Conservation (phyloP, 2,888 invertebrate genomes). For the Acronicta psi region DNA sequence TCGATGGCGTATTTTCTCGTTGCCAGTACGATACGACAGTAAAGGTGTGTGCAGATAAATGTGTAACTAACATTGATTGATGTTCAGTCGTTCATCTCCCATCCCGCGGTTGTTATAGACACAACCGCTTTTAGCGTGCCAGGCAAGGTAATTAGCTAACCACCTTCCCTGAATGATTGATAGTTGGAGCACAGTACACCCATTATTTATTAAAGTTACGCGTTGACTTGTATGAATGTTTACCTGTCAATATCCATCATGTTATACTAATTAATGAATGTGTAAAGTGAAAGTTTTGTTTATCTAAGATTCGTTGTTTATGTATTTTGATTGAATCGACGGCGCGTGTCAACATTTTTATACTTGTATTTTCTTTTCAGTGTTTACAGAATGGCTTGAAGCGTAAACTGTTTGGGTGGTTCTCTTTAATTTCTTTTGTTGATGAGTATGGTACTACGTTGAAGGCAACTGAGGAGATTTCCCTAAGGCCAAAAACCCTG, state of each 20-base stretch:
- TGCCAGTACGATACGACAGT: conserved; percentile 42
- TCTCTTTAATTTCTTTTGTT: not conserved
- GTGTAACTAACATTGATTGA: conserved; percentile 70
- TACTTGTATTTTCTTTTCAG: not conserved
- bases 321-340: conserved; percentile 27
- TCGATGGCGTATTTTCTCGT: conserved; percentile 47
- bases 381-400: not conserved
- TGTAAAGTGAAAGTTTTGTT: conserved; percentile 16
- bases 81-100: conserved; percentile 67
- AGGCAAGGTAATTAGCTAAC: conserved; percentile 63
- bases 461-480: too few species aligned
- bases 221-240: conserved; percentile 32
- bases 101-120: conserved; percentile 59
- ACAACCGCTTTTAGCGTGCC: conserved; percentile 61
- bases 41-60: conserved; percentile 47
- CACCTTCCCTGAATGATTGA: conserved; percentile 65
- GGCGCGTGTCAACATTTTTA: not conserved
- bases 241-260: conserved; percentile 35
- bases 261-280: not conserved
- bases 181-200: conserved; percentile 44
- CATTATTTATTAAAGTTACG: conserved; percentile 49
- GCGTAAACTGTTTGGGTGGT: too few species aligned
- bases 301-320: conserved; percentile 17
- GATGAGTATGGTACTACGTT: not conserved
- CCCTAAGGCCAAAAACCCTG: too few species aligned